Percentiles rank a stretch among this genome's conserved stretches.
phyloP scores from a whole-genome alignment of 2,888 invertebrate genomes.

The Cyaniris semiargus region DNA sequence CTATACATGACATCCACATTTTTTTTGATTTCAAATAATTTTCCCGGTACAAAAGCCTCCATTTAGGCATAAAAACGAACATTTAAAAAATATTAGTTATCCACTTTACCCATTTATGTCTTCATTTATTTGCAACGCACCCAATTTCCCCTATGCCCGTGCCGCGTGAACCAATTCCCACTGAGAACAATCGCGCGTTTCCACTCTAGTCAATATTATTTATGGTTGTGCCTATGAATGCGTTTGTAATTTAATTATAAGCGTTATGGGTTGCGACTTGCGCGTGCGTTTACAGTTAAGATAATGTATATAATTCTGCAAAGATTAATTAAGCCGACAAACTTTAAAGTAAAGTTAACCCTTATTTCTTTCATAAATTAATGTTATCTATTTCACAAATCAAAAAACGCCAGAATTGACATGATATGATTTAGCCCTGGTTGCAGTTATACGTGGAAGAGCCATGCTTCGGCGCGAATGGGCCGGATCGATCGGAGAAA shows the following conservation, averaged over 20 bases:
- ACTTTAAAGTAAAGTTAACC: no score
- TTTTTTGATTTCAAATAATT: no score
- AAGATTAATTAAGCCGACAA: background rate
- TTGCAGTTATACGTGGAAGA: no score
- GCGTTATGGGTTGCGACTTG: background rate
- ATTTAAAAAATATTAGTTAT: background rate
- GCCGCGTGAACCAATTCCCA: constrained; percentile 64
- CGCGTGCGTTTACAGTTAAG: background rate
- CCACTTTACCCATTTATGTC: background rate
- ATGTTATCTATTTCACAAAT: no score
- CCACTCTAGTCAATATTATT: constrained; percentile 44
- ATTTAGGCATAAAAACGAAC: background rate
- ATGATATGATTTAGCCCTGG: no score
- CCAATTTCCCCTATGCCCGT: constrained; percentile 47
- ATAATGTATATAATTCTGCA: background rate
- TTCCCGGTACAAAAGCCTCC: background rate
- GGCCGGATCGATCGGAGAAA: no score
- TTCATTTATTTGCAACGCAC: constrained; percentile 37
- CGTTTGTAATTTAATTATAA: constrained; percentile 7
- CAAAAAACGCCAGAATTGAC: no score
- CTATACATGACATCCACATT: no score
- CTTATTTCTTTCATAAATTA: no score
- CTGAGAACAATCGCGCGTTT: constrained; percentile 49
- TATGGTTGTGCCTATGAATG: constrained; percentile 18
- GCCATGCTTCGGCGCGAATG: no score